Base-by-base conservation (phyloP, 1,140 invertebrate species). In the Caenorhabditis brenneri region DNA sequence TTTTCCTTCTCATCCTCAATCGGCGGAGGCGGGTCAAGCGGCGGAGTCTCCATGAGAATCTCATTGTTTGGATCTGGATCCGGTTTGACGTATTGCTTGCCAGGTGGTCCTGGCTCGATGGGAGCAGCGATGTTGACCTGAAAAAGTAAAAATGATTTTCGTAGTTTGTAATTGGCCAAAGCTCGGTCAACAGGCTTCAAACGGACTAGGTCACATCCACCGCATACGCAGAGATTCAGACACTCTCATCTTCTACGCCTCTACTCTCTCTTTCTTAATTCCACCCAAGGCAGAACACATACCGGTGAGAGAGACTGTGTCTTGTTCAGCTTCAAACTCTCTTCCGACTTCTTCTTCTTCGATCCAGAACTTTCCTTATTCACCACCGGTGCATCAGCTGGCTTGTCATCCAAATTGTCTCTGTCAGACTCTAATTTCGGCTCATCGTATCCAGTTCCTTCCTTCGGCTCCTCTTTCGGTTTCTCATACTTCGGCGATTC, bases 261-360 rank as follows among this genome's bases (percentile, higher is more conserved):
- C n/a, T n/a, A n/a, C n/a, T n/a, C n/a, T n/a, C n/a, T n/a, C n/a
- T n/a, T 9, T 46, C 42, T 46, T 4, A 46, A 46, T 1, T 51
- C 19, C n/a, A 1, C n/a, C n/a, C n/a, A n/a, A 42, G 12, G 5
- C 39, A 42, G 39, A 42, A 42, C 24, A 74, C 36, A 42, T 24
- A 74, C 65, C 2, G 65, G 65, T 15, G 65, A 74, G 5, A 46
- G 10, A 15, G 65, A 74, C n/a, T 74, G 65, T 15, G 65, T 74
- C 65, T 74, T 74, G 22, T 74, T 74, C 1, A 74, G 9, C 42
- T 46, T 74, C 12, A 74, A 42, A 74, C 65, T 74, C 36, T 74
- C n/a, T n/a, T n/a, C 65, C 5, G 58, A 36, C 36, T 36, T 65
- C 29, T 19, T 22, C 29, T 65, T 65, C 7, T 36, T 58, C 16